These are phyloP conservation scores for Myripristis jacobus DNA, from an alignment of 2,797 vertebrate genomes.

Conservation along the genomic window DNA sequence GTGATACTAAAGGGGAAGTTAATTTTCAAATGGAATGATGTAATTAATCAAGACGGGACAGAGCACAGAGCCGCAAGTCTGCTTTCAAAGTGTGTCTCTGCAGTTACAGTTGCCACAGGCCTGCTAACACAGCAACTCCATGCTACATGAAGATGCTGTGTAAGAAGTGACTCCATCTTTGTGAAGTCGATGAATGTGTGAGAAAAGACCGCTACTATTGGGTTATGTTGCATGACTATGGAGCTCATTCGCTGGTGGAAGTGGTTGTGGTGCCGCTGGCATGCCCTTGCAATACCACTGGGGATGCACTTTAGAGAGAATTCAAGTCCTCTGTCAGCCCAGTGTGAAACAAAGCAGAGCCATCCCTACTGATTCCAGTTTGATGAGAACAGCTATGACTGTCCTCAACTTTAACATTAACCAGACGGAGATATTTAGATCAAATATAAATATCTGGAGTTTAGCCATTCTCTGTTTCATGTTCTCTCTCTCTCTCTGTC, in stretches of 20 bases:
- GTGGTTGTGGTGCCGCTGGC: neutral
- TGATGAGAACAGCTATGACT: conserved; percentile 63
- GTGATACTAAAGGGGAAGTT: conserved; percentile 32
- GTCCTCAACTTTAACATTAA: conserved; percentile 54
- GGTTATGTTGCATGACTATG: neutral
- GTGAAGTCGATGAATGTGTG: neutral
- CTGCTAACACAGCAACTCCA: neutral
- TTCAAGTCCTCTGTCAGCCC: conserved; percentile 52
- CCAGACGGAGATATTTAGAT: conserved; percentile 48
- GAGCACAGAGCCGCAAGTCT: neutral
- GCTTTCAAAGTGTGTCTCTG: neutral
- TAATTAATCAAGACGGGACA: conserved; percentile 11
- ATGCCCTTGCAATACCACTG: conserved; percentile 37
- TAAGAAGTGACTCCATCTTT: neutral
- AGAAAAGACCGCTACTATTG: conserved; percentile 6
- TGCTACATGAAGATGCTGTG: conserved; percentile 46
- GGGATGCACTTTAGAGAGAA: conserved; percentile 22
- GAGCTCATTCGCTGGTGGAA: neutral
- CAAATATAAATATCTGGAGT: conserved; percentile 39
- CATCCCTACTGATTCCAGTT: conserved; percentile 61
- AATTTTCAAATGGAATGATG: conserved; percentile 24
- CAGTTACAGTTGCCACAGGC: neutral
- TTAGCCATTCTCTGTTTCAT: neutral
- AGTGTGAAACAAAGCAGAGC: conserved; percentile 73
- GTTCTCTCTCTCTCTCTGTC: neutral